Evolutionary conservation across 2,797 vertebrate species (phyloP).

Genomic region (Alfaro cultratus): DNA sequence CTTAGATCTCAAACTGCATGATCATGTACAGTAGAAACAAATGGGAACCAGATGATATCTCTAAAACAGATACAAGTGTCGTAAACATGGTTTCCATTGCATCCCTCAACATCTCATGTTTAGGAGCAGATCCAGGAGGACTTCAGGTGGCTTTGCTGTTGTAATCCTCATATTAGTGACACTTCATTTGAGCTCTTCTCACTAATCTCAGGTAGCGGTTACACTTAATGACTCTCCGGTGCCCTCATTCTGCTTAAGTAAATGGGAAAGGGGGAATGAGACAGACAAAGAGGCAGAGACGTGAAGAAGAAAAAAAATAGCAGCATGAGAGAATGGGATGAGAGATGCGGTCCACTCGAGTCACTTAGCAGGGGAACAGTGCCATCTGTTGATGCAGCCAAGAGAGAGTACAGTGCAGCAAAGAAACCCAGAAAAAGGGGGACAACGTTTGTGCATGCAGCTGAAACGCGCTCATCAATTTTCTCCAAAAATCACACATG

Average conservation of each 20-base stretch:
- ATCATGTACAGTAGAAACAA: conserved; percentile 24
- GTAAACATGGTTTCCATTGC: conserved; percentile 30
- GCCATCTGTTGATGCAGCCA: conserved; percentile 77
- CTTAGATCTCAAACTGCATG: background rate
- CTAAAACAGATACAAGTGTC: conserved; percentile 21
- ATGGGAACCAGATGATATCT: conserved; percentile 22
- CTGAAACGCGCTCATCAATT: conserved; percentile 41
- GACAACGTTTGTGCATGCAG: conserved; percentile 36
- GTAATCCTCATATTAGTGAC: conserved; percentile 87
- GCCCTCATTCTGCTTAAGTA: conserved; percentile 79
- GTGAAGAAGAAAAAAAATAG: background rate
- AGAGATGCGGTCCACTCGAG: conserved; percentile 8
- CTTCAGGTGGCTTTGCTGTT: conserved; percentile 82
- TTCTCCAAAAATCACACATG: conserved; percentile 31
- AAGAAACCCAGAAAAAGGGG: conserved; percentile 10
- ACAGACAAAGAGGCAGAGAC: conserved; percentile 72
- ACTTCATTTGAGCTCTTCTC: conserved; percentile 83
- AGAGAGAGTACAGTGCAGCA: conserved; percentile 33
- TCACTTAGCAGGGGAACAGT: conserved; percentile 75
- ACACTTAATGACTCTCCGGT: conserved; percentile 82
- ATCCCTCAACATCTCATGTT: conserved; percentile 47
- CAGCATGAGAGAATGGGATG: conserved; percentile 20
- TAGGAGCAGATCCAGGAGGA: conserved; percentile 68
- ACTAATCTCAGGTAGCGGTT: conserved; percentile 84
- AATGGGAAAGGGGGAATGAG: conserved; percentile 75